Conservation (phyloP, 2,797 vertebrate genomes). For the Heterohyrax brucei region DNA sequence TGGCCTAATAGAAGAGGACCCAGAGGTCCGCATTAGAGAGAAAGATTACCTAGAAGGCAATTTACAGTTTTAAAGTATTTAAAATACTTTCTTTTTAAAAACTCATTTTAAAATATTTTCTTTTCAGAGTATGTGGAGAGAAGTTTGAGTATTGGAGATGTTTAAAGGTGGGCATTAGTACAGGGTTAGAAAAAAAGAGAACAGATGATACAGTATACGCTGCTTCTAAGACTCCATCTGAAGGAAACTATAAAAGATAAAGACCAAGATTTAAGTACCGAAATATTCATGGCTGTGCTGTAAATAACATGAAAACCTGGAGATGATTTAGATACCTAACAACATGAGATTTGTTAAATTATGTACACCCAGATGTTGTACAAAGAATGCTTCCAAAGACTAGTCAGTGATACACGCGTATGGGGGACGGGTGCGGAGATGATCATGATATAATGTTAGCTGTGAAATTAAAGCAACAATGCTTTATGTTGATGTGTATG, state of each 20-base stretch:
- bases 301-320: constrained; percentile 64
- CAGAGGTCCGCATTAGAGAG: not conserved
- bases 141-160: not conserved
- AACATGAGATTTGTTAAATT: constrained; percentile 61
- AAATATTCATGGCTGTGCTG: constrained; percentile 51
- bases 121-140: not conserved
- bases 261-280: constrained; percentile 25
- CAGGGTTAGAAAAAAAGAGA: not conserved
- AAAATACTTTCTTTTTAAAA: constrained; percentile 53
- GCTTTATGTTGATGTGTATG: not conserved
- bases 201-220: not conserved
- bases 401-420: not conserved
- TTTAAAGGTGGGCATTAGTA: constrained; percentile 17
- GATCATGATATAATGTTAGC: constrained; percentile 1
- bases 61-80: constrained; percentile 9
- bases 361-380: constrained; percentile 64
- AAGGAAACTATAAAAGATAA: constrained; percentile 22
- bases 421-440: not conserved
- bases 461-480: constrained; percentile 32
- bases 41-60: not conserved
- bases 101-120: constrained; percentile 60
- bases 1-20: not conserved
- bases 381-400: constrained; percentile 55
- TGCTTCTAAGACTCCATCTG: constrained; percentile 33
- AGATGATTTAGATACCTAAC: constrained; percentile 74